These are phyloP conservation scores for Manis crassicaudata DNA, from an alignment of 2,797 vertebrate genomes.

Conservation along the genomic window DNA sequence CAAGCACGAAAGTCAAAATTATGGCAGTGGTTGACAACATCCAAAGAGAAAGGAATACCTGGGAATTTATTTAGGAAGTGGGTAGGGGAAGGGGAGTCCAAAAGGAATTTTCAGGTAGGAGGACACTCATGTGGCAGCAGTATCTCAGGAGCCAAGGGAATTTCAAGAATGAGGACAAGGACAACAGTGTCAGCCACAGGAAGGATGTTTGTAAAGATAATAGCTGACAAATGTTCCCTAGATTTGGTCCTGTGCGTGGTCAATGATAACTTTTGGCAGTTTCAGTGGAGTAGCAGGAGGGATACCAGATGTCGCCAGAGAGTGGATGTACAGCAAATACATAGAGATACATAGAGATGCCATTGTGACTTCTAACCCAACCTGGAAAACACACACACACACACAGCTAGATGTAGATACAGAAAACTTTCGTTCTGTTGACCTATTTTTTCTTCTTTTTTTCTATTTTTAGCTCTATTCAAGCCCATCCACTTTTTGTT, in stretches of 20 bases:
- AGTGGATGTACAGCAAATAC: neutral
- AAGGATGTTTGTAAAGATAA: neutral
- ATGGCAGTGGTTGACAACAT: neutral
- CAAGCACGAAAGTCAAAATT: neutral
- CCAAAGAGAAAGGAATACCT: neutral
- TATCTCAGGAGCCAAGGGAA: neutral
- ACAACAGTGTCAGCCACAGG: neutral
- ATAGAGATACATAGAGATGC: neutral
- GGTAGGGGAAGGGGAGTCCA: neutral
- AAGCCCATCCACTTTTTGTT: neutral
- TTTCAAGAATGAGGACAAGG: neutral
- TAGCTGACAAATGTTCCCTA: neutral
- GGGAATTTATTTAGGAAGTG: neutral
- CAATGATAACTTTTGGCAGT: neutral
- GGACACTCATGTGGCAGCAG: neutral
- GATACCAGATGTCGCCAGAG: neutral
- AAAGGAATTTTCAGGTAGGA: neutral
- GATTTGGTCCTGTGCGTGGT: neutral
- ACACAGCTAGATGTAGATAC: neutral
- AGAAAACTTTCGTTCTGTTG: neutral
- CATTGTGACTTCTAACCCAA: neutral
- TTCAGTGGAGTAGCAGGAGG: neutral
- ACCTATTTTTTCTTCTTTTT: neutral
- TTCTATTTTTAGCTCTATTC: neutral
- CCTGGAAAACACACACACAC: neutral